Evolutionary conservation across 2,888 invertebrate genomes (phyloP), one percentile per base, ranked within the genome.

Genomic region (Flexamia atlantica): DNA sequence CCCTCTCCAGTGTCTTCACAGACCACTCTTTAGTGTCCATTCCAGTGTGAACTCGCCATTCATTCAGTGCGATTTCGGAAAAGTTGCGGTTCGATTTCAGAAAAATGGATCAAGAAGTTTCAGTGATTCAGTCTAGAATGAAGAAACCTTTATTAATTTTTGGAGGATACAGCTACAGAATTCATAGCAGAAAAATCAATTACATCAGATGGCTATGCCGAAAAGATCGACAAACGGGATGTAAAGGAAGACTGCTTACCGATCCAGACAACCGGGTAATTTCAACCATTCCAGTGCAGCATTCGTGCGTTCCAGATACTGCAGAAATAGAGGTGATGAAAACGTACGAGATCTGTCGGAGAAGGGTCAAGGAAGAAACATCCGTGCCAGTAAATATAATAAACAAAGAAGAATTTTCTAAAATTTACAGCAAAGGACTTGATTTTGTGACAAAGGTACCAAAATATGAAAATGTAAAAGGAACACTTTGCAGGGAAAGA

Each of bases 301-400:
- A 74, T 40, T 40, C 72, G 3, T 74, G 72, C 42, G 36, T 74
- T n/a, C 72, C 72, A 20, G 20, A 42, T 25, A 20, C 2, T 20
- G 72, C 72, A 14, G 72, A 74, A 42, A 2, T 74, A 23, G 72
- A 74, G 42, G 72, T 74, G 20, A 42, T 42, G 1, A 74, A 10
- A 23, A 20, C 42, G 1, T n/a, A 12, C 12, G 10, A 40, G 9
- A 36, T 2, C 7, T 74, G 40, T 74, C 12, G 72, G 42, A 74
- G 42, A 40, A 74, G 72, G 42, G 72, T 36, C 4, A 74, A 42
- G 20, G 20, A 74, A 23, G 72, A 74, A 36, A 23, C 20, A 12
- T 40, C 72, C 2, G 42, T 40, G 23, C 72, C 72, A 1, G 72
- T 74, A 5, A 74, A 42, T 7, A 12, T 36, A 0, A 74, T 74